phyloP scores from a whole-genome alignment of 2,797 vertebrate species.

The Pteronotus mesoamericanus region DNA sequence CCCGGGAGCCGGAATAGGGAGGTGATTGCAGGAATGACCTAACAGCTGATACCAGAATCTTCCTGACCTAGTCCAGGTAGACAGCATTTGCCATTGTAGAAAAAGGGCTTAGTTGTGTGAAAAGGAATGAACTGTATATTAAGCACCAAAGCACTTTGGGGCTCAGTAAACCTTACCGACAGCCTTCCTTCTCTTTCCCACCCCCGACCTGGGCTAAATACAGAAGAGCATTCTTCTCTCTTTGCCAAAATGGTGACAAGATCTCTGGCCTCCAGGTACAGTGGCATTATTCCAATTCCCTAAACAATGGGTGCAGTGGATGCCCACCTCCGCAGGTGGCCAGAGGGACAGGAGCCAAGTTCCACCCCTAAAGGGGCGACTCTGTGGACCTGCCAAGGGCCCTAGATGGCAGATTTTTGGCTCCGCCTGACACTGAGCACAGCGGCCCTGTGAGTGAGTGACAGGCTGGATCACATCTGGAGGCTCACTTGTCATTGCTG shows the following conservation, averaged over 20 bases:
- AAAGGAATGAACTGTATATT: background rate
- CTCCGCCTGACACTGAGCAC: background rate
- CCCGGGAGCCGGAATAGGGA: background rate
- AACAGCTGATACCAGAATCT: background rate
- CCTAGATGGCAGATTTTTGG: background rate
- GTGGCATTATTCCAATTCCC: slow-evolving; percentile 41
- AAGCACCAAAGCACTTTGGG: background rate
- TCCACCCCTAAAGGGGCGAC: background rate
- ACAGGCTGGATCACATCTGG: background rate
- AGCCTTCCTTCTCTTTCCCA: slow-evolving; percentile 3
- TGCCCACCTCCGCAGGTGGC: slow-evolving; percentile 44
- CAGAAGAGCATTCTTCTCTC: slow-evolving; percentile 29
- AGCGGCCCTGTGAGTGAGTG: background rate
- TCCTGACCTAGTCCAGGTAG: background rate
- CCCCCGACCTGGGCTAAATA: background rate
- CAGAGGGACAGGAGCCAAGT: background rate
- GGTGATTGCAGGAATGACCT: background rate
- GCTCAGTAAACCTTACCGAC: background rate
- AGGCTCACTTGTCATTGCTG: background rate
- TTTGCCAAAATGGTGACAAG: slow-evolving; percentile 36
- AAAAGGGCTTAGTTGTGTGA: background rate
- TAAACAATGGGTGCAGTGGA: slow-evolving; percentile 35
- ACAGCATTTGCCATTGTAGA: background rate
- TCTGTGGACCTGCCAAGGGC: background rate
- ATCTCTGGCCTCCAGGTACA: slow-evolving; percentile 52